Conservation (phyloP, 2,113 vertebrate species). For the Cavia aperea region DNA sequence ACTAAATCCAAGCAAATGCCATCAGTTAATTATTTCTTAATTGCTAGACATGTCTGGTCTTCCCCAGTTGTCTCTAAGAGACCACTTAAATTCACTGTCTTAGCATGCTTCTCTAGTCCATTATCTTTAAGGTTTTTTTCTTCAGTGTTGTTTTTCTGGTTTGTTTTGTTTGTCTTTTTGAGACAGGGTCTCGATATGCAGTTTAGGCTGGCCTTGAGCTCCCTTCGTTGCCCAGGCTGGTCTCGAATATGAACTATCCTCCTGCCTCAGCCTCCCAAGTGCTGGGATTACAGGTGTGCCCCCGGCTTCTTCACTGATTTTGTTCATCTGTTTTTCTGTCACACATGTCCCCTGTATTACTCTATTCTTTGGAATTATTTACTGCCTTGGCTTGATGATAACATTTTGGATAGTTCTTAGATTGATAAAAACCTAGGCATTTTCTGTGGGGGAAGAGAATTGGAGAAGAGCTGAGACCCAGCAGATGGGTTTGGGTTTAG, state of each 20-base stretch:
- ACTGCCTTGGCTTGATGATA: background rate
- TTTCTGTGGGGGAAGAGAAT: background rate
- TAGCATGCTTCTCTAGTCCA: slow-evolving; percentile 13
- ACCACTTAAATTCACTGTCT: slow-evolving; percentile 8
- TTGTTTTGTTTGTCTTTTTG: too few relatives aligned
- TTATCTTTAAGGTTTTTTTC: background rate
- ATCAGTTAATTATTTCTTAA: slow-evolving; percentile 49
- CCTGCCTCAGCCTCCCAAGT: too few relatives aligned
- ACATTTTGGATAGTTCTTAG: background rate
- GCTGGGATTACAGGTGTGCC: too few relatives aligned
- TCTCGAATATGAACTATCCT: too few relatives aligned
- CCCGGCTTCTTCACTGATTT: background rate
- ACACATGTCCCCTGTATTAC: background rate
- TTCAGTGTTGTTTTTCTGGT: too few relatives aligned
- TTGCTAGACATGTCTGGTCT: slow-evolving; percentile 42
- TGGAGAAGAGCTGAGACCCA: background rate
- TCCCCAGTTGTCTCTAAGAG: slow-evolving; percentile 8
- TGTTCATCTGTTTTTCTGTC: background rate
- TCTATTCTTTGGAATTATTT: slow-evolving; percentile 1
- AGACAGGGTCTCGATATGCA: too few relatives aligned
- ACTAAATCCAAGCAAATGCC: slow-evolving; percentile 25
- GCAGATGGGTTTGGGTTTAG: background rate
- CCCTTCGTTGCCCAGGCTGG: too few relatives aligned
- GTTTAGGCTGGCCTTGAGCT: too few relatives aligned
- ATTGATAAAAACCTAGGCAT: slow-evolving; percentile 31